Evolutionary conservation across 1,140 invertebrate species (phyloP).

Genomic region (Metaphire vulgaris): DNA sequence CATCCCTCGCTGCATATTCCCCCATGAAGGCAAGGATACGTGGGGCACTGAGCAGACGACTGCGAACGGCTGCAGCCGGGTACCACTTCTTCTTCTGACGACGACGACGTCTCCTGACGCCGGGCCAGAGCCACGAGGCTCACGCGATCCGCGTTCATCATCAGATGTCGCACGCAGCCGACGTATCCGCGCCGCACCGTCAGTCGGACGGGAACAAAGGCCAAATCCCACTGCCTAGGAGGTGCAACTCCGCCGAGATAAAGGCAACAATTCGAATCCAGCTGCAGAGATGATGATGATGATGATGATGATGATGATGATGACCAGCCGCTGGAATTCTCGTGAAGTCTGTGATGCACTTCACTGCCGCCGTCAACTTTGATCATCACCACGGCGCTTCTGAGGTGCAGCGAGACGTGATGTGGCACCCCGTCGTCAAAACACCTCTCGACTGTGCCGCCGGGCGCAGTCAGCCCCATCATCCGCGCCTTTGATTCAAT

Average conservation of each 20-base stretch:
- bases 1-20: conserved; percentile 86
- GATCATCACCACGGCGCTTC: neutral
- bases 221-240: neutral
- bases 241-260: neutral
- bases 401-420: neutral
- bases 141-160: conserved; percentile 82
- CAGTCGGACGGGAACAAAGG: too few species aligned
- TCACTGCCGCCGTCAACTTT: neutral
- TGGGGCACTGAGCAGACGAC: neutral
- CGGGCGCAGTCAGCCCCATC: neutral
- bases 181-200: conserved; percentile 65
- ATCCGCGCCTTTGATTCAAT: neutral
- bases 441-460: neutral
- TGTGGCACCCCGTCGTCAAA: neutral
- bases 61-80: neutral
- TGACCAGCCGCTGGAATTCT: too few species aligned
- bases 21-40: conserved; percentile 76
- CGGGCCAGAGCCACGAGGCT: conserved; percentile 82
- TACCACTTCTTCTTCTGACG: conserved; percentile 49
- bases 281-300: neutral
- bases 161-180: conserved; percentile 86
- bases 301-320: too few species aligned
- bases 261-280: neutral
- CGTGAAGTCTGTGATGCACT: neutral
- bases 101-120: conserved; percentile 81